Conservation (phyloP, 2,113 vertebrate genomes). For the Hypocryptadius cinnamomeus region DNA sequence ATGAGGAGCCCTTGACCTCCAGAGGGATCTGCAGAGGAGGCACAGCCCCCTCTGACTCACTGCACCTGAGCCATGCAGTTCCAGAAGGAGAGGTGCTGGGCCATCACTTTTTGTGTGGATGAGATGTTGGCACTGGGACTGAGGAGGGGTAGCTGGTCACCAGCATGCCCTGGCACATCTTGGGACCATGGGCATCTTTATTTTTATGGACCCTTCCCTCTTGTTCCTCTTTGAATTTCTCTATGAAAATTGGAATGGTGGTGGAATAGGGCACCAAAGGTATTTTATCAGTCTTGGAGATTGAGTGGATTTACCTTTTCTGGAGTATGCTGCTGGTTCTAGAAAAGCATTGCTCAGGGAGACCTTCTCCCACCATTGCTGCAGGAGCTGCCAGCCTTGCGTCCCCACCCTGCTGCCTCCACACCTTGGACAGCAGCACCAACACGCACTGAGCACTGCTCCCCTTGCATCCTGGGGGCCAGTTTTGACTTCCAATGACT, state of each 20-base stretch:
- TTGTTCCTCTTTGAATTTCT: not conserved
- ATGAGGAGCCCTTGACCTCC: not conserved
- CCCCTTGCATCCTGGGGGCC: not conserved
- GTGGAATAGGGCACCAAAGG: not conserved
- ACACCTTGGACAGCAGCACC: not conserved
- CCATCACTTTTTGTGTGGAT: not conserved
- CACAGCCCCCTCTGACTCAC: not conserved
- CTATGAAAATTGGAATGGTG: not conserved
- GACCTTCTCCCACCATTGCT: not conserved
- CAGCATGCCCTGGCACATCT: not conserved
- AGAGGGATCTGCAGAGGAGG: not conserved
- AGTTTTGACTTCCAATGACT: not conserved
- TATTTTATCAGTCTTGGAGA: not conserved
- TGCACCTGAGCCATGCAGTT: not conserved
- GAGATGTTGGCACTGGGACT: not conserved
- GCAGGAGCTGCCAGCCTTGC: not conserved
- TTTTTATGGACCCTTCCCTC: not conserved
- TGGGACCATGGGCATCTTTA: not conserved
- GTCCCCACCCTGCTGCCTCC: not conserved
- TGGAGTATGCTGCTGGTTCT: not conserved
- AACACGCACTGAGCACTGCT: not conserved
- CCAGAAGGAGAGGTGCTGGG: not conserved
- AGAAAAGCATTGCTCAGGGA: not conserved
- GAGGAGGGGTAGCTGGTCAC: not conserved
- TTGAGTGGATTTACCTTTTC: not conserved